Conservation (phyloP, 2,113 vertebrate species). For the Motacilla alba region DNA sequence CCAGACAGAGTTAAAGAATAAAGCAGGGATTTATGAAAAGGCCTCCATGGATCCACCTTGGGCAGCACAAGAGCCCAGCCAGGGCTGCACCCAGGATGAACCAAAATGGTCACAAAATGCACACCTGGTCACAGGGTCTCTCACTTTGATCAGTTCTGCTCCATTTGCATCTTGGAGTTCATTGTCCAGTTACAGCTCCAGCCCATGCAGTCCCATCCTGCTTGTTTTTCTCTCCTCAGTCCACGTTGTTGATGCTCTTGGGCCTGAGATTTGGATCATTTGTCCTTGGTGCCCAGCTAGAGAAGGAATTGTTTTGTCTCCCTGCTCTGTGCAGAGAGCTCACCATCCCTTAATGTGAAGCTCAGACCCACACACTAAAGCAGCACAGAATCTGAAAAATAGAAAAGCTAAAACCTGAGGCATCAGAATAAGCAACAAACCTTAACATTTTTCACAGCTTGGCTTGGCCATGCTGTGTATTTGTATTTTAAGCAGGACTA, state of each 20-base stretch:
- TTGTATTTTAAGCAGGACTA: neutral
- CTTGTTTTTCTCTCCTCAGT: neutral
- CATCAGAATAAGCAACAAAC: neutral
- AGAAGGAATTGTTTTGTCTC: neutral
- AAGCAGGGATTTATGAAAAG: neutral
- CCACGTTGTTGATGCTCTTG: neutral
- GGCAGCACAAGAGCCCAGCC: neutral
- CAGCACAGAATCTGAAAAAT: neutral
- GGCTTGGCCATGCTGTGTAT: neutral
- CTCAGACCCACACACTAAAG: neutral
- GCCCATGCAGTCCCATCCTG: too few species aligned
- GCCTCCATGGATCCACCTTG: neutral
- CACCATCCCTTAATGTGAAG: neutral
- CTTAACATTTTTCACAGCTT: neutral
- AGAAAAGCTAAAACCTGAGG: neutral
- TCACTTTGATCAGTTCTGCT: neutral
- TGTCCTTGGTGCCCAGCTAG: neutral
- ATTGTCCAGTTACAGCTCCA: neutral
- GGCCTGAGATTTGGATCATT: neutral
- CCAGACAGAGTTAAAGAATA: neutral
- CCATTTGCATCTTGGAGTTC: neutral
- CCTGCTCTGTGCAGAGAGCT: neutral
- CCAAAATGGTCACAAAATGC: neutral
- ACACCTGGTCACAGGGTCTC: accelerated
- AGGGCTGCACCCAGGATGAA: neutral